Evolutionary conservation across 2,888 invertebrate genomes (phyloP).

Genomic region (Lepidochrysops patricia): DNA sequence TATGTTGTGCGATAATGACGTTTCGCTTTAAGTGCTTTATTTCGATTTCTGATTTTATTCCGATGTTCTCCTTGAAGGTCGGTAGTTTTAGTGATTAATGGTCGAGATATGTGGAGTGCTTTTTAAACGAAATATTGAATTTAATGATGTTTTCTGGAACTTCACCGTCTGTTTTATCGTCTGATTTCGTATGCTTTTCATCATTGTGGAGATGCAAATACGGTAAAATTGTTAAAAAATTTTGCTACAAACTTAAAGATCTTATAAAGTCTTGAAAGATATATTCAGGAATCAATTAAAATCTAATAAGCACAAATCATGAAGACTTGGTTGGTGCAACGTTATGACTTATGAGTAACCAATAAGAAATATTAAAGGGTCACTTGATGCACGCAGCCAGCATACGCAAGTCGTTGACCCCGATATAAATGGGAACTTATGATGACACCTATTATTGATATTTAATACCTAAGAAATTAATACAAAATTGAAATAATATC

Average conservation of each 20-base stretch:
- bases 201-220: neutral
- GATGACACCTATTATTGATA: constrained; percentile 34
- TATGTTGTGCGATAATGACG: constrained; percentile 74
- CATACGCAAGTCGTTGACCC: constrained; percentile 64
- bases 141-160: constrained; percentile 70
- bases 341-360: constrained; percentile 68
- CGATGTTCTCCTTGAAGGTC: constrained; percentile 71
- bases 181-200: constrained; percentile 40
- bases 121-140: constrained; percentile 74
- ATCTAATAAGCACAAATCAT: constrained; percentile 10
- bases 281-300: constrained; percentile 24
- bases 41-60: constrained; percentile 74
- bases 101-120: constrained; percentile 70
- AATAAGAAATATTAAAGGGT: constrained; percentile 69
- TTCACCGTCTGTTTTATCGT: constrained; percentile 34
- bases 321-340: constrained; percentile 40
- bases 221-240: neutral
- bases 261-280: neutral
- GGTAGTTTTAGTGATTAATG: constrained; percentile 74
- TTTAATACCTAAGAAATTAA: constrained; percentile 27
- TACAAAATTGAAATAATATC: too few relatives aligned
- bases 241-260: neutral
- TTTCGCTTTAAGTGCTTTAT: constrained; percentile 75
- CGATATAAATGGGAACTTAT: constrained; percentile 52
- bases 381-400: constrained; percentile 61